Base-by-base conservation (phyloP, 2,888 invertebrate species). In the Perdita meconis region DNA sequence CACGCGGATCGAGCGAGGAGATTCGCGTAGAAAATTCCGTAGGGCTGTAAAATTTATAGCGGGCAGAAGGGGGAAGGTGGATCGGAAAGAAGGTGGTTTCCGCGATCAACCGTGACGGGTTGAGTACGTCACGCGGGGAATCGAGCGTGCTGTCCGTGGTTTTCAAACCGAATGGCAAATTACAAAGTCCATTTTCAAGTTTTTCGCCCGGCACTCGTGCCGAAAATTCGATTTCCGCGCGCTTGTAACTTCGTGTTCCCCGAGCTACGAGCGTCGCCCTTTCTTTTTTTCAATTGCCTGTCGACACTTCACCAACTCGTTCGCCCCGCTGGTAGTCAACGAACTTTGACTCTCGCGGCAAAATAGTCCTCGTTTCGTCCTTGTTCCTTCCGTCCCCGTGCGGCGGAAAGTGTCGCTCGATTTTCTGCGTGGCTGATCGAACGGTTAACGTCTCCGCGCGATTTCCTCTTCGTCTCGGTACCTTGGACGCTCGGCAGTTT, bases 151-250 rank as follows among this genome's bases (percentile, higher is more conserved):
- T 12, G 26, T 60, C 64, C 51, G 72, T 16, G 60, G 44, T 57
- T 63, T 66, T 78, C 71, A 69, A 82, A 80, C 60, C 71, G 70
- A 82, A 81, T 71, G 60, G 73, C 77, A 75, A 83, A 78, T 84
- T 75, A 65, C 74, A 51, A 78, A 82, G 78, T 81, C 77, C 74
- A 70, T 81, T 77, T 82, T 70, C 76, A 81, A 81, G 74, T 75
- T 81, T 84, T 64, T 60, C 69, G 55, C 55, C 53, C 66, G 65
- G 36, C 74, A 61, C 59, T 74, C 81, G 61, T 66, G 57, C 60
- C 63, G 65, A 75, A 84, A 84, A 84, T 81, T 82, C 80, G 83
- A 85, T 83, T 84, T 81, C 66, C 78, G 40, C 64, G 40, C 60
- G n/a, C 40, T 38, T 53, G 56, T 64, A 59, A 59, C 68, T 60